A percentile compares a stretch with the other conserved stretches of the same genome.
phyloP scores from a whole-genome alignment of 2,888 invertebrate species.

The Cerastis leucographa region DNA sequence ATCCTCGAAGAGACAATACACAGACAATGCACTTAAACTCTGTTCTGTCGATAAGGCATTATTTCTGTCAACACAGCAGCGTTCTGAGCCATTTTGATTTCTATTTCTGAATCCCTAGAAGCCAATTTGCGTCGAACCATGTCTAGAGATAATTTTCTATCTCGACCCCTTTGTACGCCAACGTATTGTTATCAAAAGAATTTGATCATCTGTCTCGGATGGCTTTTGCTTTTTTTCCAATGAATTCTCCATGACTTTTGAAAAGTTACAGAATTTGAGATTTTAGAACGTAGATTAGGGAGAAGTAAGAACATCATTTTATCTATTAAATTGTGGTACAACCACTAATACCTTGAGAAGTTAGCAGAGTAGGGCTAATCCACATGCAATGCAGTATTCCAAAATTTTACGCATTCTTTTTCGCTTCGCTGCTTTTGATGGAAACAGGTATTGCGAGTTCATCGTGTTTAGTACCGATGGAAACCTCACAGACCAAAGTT shows the following conservation, averaged over 20 bases:
- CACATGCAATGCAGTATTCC: too few species aligned
- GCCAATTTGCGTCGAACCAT: constrained; percentile 60
- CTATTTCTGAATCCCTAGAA: constrained; percentile 63
- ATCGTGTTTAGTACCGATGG: too few species aligned
- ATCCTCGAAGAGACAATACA: constrained; percentile 60
- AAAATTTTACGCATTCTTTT: neutral
- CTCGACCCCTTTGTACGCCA: constrained; percentile 68
- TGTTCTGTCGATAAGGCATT: constrained; percentile 63
- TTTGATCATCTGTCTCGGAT: constrained; percentile 73
- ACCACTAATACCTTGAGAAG: neutral
- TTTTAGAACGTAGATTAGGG: constrained; percentile 26
- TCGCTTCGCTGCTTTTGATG: too few species aligned
- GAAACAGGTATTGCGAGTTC: too few species aligned
- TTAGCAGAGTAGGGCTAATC: too few species aligned
- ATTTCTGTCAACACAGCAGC: constrained; percentile 62
- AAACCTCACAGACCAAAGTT: too few species aligned
- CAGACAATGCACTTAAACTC: constrained; percentile 64
- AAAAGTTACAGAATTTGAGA: constrained; percentile 44
- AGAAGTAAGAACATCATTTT: constrained; percentile 33
- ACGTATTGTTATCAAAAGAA: constrained; percentile 75
- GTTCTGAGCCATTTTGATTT: constrained; percentile 65
- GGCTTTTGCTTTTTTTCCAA: constrained; percentile 64
- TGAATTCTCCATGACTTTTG: constrained; percentile 53
- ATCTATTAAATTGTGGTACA: constrained; percentile 7
- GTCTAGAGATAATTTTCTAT: constrained; percentile 69